Evolutionary conservation across 2,888 invertebrate genomes (phyloP), one percentile per base, ranked within the genome.

Genomic region (Aethes cnicana): DNA sequence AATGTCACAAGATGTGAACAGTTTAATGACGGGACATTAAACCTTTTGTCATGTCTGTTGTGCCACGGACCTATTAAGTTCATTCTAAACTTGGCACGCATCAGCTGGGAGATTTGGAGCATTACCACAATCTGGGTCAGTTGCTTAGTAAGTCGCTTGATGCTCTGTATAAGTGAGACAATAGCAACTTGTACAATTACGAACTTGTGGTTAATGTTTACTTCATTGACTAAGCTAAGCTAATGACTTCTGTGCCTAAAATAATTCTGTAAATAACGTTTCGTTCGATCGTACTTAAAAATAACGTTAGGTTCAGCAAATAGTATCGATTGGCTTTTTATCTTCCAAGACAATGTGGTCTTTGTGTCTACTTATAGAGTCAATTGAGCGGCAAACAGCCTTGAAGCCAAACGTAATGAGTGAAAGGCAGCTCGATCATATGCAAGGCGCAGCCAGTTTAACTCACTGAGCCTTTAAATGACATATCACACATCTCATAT

Each of bases 401-500:
- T 88, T 87, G 83, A 73, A 77, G 71, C 73, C 72, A 79, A 77
- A 81, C 69, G 69, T 78, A 83, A 80, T 79, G 75, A 84, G 88
- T 84, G 88, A 88, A 88, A 88, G 88, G 87, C 75, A 62, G 64
- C 60, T 66, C 66, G 66, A 68, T 69, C 71, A 71, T 64, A 72
- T 76, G 73, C 73, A 69, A 64, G n/a, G n/a, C n/a, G n/a, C n/a
- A 64, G 53, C 41, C 53, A 60, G 64, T 73, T 70, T 83, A 84
- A 83, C 72, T 83, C 81, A 82, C 65, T 62, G 59, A 66, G 69
- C 68, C 67, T 75, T 72, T 68, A 68, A 69, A 69, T 71, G 49
- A 23, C 49, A 43, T 7, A 49, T 50, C 41, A 53, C 36, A 33
- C 23, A 41, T 39, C 6, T 47, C 11, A 28, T 39, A 17, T 32